Base-by-base conservation (phyloP, 2,113 vertebrate genomes). In the Rafetus swinhoei region DNA sequence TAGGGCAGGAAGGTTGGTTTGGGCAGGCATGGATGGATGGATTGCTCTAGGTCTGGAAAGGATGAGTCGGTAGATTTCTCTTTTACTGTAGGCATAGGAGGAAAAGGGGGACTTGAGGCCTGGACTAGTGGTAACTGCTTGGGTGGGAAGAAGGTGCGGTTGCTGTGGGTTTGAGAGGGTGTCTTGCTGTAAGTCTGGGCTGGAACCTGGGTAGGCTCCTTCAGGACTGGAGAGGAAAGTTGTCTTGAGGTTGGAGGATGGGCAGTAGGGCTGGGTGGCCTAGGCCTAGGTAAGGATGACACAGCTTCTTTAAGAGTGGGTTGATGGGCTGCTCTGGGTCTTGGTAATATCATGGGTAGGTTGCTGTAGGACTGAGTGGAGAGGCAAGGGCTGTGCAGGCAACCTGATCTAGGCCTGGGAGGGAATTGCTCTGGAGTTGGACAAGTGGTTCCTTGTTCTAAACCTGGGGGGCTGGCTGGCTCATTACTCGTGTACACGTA, bases 401-500 rank as follows among this genome's bases (percentile, higher is more conserved):
- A 32, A 9, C 5, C 15, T 54, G 27, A 52, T 10, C 77, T 27
- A 53, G 8, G 27, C 25, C 25, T 16, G 27, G 7, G 27, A 53
- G 77, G 27, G 77, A 27, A 16, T 25, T 10, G 22, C 86, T n/a
- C 55, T 0, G 0, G 27, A 15, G 52, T 2, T 79, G n/a, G 29
- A 85, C 87, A 81, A 72, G 86, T 87, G 62, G 80, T 59, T 76
- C 57, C 45, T 15, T 24, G 32, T 79, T 81, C 60, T 69, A 45
- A n/a, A 54, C n/a, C n/a, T 15, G 72, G 22, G 54, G 13, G 55
- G n/a, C 80, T 87, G 62, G 59, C 81, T 52, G 18, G 45, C 45
- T 45, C 45, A 45, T 45, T 53, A 65, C 74, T 93, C 72, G 29
- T 56, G 90, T 14, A 89, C 85, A 77, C 85, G n/a, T 89, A 21